These are phyloP conservation scores for Papilio elwesi DNA, from an alignment of 2,888 invertebrate genomes.

Conservation along the genomic window DNA sequence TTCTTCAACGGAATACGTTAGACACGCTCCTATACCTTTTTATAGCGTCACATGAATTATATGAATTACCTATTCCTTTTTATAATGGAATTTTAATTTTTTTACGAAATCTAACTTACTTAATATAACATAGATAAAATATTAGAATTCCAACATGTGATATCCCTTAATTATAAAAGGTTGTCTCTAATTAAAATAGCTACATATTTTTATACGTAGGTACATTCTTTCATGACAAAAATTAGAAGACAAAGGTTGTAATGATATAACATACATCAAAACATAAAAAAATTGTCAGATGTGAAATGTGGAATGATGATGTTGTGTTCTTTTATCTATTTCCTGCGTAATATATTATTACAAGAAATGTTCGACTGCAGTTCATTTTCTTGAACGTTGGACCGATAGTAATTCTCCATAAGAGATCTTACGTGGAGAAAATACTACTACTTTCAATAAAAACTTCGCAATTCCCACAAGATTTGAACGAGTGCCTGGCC, in stretches of 20 bases:
- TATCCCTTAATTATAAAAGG: conserved; percentile 8
- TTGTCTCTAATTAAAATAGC: neutral
- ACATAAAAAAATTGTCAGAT: too few species aligned
- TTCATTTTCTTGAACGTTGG: too few species aligned
- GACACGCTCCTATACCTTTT: conserved; percentile 51
- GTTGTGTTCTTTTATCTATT: too few species aligned
- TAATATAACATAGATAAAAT: conserved; percentile 5
- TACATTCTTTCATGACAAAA: neutral
- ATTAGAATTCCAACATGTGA: conserved; percentile 14
- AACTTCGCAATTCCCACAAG: too few species aligned
- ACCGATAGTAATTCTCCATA: too few species aligned
- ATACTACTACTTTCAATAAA: too few species aligned
- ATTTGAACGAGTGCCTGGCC: too few species aligned
- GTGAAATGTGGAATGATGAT: too few species aligned
- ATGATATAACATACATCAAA: neutral
- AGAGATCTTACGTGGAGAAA: too few species aligned
- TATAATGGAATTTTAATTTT: conserved; percentile 35
- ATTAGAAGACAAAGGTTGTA: neutral
- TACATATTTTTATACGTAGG: neutral
- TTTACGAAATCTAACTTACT: conserved; percentile 33
- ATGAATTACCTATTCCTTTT: conserved; percentile 18
- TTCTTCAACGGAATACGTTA: conserved; percentile 69
- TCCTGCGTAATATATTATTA: too few species aligned
- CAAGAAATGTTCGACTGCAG: too few species aligned
- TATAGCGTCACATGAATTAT: conserved; percentile 41